Percentiles rank a stretch among this genome's conserved stretches.
Conservation (phyloP, 2,797 vertebrate species). For the Platalea minor region DNA sequence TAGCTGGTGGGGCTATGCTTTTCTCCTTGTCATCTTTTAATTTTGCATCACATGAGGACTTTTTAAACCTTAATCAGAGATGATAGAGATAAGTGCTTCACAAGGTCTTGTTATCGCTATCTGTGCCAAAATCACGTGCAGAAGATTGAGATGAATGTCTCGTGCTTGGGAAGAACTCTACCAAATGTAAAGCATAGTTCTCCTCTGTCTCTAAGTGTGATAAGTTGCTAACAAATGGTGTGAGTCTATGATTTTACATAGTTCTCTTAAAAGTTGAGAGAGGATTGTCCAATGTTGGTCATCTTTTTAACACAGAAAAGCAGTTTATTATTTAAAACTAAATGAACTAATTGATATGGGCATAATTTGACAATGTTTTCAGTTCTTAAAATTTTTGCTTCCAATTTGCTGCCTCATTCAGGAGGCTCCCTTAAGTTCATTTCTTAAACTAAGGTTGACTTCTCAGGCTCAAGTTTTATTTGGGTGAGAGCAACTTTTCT, state of each 20-base stretch:
- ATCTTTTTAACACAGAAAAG: not conserved
- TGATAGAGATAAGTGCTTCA: not conserved
- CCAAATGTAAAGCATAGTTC: not conserved
- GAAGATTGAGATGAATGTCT: not conserved
- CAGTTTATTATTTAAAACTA: not conserved
- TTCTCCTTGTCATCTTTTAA: not conserved
- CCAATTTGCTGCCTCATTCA: not conserved
- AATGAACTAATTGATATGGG: not conserved
- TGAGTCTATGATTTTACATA: not conserved
- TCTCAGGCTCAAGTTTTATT: not conserved
- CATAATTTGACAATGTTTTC: not conserved
- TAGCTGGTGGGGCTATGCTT: not conserved
- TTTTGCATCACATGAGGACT: not conserved
- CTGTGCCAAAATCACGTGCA: not conserved
- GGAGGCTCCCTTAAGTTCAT: not conserved
- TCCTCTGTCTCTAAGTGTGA: not conserved
- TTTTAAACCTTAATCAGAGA: not conserved
- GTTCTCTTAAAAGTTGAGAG: not conserved
- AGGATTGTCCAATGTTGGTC: not conserved
- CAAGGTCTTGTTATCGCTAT: not conserved
- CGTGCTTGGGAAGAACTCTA: not conserved
- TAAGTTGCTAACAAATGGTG: not conserved
- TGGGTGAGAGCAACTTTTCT: not conserved
- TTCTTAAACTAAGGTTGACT: not conserved
- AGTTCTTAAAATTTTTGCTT: not conserved